Evolutionary conservation across 2,113 vertebrate genomes (phyloP).

Genomic region (Zosterops lateralis): DNA sequence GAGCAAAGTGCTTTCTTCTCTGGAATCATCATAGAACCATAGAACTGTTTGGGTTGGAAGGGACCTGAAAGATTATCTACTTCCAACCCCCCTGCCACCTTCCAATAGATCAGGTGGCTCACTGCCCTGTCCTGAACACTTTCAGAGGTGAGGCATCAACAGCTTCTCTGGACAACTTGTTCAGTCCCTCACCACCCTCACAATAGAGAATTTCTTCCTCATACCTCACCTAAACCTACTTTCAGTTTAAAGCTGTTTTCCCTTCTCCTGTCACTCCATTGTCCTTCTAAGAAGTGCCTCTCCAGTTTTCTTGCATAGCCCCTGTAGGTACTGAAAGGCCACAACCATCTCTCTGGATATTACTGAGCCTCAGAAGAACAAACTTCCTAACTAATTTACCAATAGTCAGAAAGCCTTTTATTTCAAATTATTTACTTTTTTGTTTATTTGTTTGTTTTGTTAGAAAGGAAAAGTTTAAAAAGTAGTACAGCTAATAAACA

Average conservation of each 20-base stretch:
- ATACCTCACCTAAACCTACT: background rate
- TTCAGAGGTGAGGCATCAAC: background rate
- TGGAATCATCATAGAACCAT: background rate
- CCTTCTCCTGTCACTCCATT: background rate
- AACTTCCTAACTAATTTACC: background rate
- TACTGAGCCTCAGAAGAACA: background rate
- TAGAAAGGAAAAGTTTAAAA: background rate
- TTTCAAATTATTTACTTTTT: background rate
- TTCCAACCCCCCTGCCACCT: background rate
- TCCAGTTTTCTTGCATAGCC: background rate
- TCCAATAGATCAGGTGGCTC: background rate
- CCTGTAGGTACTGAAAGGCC: background rate
- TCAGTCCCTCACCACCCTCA: background rate
- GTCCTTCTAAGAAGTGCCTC: background rate
- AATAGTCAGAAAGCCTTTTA: background rate
- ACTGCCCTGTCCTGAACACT: background rate
- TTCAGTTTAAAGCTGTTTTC: background rate
- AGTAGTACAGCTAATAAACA: background rate
- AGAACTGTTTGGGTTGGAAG: background rate
- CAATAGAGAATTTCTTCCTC: background rate
- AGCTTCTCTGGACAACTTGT: background rate
- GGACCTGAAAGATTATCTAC: background rate
- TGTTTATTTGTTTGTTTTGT: background rate
- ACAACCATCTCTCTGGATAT: background rate
- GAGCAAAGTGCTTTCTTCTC: background rate